Base-by-base conservation (phyloP, 2,888 invertebrate genomes). In the Macrosoma leucophasiata region DNA sequence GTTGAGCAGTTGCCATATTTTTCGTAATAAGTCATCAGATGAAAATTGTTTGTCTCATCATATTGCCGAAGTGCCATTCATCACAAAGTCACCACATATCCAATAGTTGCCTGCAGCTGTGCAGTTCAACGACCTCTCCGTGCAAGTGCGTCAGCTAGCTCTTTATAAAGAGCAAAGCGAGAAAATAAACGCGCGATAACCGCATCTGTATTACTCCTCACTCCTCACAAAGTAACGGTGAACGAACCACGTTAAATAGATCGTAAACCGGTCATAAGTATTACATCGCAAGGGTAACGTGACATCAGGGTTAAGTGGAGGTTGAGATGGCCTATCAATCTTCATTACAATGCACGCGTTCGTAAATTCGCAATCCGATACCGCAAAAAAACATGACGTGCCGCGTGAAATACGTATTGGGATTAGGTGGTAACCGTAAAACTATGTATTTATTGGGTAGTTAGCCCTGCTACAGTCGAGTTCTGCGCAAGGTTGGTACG, bases 111-210 rank as follows among this genome's bases (percentile, higher is more conserved):
- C 53, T 64, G 61, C 61, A 63, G 64, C 62, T 65, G 67, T 56
- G 46, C 50, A 52, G 79, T 62, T 76, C 78, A 69, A 53, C 52
- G 73, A 75, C 75, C 77, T 55, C 56, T 56, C 52, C 49, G 58
- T 59, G 61, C 57, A 56, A 67, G 63, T 74, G 76, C 78, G 79
- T 78, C 78, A 77, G 69, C 71, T 69, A 71, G 69, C 71, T 68
- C 69, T 73, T 70, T 72, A 74, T 71, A 71, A 76, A 77, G 71
- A 70, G 75, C 74, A 75, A 76, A 72, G 62, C 65, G 74, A 79
- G 76, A 79, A 77, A 78, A 79, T 77, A 75, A 73, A 72, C 51
- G 55, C 53, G 55, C 61, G 69, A 77, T 79, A 79, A 74, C 66
- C 62, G 67, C 78, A 72, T 76, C 70, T 71, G 71, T 62, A 59